Base-by-base conservation (phyloP, 2,888 invertebrate genomes). In the Portevinia maculata region DNA sequence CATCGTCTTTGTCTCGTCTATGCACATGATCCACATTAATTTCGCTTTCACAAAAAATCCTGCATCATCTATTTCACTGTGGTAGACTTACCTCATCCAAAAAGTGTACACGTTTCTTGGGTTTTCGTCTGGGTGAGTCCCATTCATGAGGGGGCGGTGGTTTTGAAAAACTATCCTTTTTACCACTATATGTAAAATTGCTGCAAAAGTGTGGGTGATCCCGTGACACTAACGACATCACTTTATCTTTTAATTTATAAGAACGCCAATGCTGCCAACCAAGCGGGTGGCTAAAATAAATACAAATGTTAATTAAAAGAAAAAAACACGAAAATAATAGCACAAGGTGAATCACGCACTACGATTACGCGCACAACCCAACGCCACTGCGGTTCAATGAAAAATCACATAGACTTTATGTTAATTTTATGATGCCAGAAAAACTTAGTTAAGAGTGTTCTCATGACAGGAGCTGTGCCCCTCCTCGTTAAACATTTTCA, bases 101-200 rank as follows among this genome's bases (percentile, higher is more conserved):
- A 44, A 90, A 89, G 88, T 91, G 92, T 86, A 92, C 92, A 86
- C 90, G 91, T 87, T 90, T 90, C 85, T 89, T 89, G 0, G 85
- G 84, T 79, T 86, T 87, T 57, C 87, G 86, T 37, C 86, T 76
- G 7, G 81, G 70, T 28, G 65, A 71, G 9, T 60, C 74, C 84
- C 78, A 67, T n/a, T 46, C 57, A 17, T 67, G 71, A 8, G 46
- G n/a, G 28, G 60, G 21, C 15, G 65, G 55, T 44, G 50, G 37
- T 37, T 71, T 75, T 53, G 70, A 8, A n/a, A 57, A 13, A 8
- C 59, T 55, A 32, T 83, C 71, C 78, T 73, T 60, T 60, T 15
- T 44, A 21, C 50, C 34, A 65, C 65, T 75, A 50, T 86, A 86
- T 69, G 85, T 86, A 75, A 87, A 86, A 84, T 87, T 57, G 62